Percentiles rank a stretch among this genome's conserved stretches.
phyloP scores from a whole-genome alignment of 2,113 vertebrate genomes.

The Catharus bicknelli region DNA sequence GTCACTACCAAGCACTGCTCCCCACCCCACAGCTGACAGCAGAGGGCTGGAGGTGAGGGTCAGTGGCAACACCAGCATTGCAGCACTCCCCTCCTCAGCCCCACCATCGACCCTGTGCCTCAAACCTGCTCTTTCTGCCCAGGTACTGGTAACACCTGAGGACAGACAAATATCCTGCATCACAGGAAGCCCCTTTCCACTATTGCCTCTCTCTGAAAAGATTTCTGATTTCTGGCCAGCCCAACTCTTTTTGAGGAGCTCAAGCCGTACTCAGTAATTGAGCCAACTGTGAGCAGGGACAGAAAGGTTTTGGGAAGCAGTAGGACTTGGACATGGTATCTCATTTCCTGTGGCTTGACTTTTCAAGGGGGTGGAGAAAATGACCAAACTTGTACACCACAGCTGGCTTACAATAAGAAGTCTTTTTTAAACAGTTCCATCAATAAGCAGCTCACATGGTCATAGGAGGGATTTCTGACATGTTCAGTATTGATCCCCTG shows the following conservation, averaged over 20 bases:
- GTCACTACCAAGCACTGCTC: neutral
- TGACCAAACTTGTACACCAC: neutral
- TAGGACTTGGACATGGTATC: rapidly evolving
- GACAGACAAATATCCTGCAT: neutral
- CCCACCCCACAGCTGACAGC: neutral
- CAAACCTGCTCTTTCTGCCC: neutral
- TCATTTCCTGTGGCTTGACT: neutral
- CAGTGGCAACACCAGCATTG: neutral
- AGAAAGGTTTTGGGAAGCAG: neutral
- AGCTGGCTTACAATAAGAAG: neutral
- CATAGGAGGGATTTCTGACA: neutral
- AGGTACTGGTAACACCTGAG: neutral
- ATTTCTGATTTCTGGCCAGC: neutral
- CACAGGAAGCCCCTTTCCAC: neutral
- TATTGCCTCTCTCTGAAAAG: neutral
- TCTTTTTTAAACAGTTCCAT: neutral
- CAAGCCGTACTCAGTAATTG: neutral
- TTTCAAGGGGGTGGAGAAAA: neutral
- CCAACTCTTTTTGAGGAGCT: neutral
- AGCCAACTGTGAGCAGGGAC: neutral
- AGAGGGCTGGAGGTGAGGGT: neutral
- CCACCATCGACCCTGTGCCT: rapidly evolving
- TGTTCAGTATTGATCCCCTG: neutral
- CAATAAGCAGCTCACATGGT: neutral
- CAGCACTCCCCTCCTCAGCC: neutral